Base-by-base conservation (phyloP, 2,113 vertebrate species). In the Bubo bubo region DNA sequence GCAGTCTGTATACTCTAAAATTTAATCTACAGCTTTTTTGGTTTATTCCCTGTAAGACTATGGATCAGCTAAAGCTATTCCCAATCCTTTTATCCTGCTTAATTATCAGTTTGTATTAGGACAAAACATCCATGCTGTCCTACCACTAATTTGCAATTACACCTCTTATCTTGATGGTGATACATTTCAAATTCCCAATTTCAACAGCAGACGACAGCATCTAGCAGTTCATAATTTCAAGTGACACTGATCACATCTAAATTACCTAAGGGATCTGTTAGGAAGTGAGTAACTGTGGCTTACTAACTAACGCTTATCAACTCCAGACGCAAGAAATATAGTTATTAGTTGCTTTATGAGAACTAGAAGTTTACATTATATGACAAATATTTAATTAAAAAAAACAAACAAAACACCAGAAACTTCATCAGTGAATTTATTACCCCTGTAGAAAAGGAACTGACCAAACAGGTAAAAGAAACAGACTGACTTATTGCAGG, bases 61-160 rank as follows among this genome's bases (percentile, higher is more conserved):
- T 6, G 17, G 81, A 96, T 91, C 92, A 96, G 84, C 93, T 76
- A 85, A 87, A 94, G 84, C 92, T 91, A 92, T 49, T 72, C 52
- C 49, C 43, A 95, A 93, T 94, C 90, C 87, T 93, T 30, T 96
- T 94, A 96, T 49, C 43, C 80, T 73, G 56, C 84, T 93, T 96
- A 95, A 96, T 96, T 96, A 96, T 91, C 95, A 92, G 66, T 90
- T 94, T 95, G 63, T 67, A 58, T 79, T 85, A 88, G 58, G 49
- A 87, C 35, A 85, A 88, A 96, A 73, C 81, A 95, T 82, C 58
- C 45, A 94, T 70, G 85, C 77, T 58, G 70, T 49, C 58, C 76
- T 64, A 72, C 35, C 58, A 41, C 87, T 92, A 91, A 96, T 96
- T 88, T 95, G 90, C 71, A 88, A 89, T 93, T 93, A 93, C 0